Evolutionary conservation across 2,888 invertebrate species (phyloP).

Genomic region (Agrochola lota): DNA sequence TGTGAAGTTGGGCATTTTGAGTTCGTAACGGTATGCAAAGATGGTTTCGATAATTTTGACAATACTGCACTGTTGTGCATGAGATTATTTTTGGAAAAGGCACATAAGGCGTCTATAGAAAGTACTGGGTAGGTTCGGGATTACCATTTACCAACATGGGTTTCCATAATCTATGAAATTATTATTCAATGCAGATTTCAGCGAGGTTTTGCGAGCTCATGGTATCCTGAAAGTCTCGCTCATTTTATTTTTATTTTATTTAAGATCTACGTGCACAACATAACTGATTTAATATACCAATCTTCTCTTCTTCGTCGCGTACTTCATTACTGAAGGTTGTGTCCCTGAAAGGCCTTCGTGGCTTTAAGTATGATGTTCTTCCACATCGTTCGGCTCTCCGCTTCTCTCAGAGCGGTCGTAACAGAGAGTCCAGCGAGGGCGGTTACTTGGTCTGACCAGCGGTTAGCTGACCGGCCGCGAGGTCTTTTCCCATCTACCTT

Average conservation of each 20-base stretch:
- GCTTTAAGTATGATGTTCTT: no score
- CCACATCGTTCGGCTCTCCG: no score
- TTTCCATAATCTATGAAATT: constrained; percentile 10
- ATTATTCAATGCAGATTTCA: constrained; percentile 10
- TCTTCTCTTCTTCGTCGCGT: no score
- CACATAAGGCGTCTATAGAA: constrained; percentile 30
- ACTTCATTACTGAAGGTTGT: no score
- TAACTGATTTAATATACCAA: not conserved
- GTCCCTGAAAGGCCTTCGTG: no score
- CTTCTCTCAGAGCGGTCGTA: no score
- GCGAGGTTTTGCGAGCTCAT: not conserved
- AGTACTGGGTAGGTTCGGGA: constrained; percentile 15
- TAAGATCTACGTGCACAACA: not conserved
- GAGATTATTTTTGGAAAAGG: constrained; percentile 41
- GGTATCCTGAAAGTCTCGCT: not conserved
- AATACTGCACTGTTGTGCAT: constrained; percentile 34
- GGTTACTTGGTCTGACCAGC: no score
- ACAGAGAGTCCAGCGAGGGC: no score
- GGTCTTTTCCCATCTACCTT: no score
- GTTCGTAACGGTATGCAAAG: constrained; percentile 65
- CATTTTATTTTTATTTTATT: not conserved
- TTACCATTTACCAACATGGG: constrained; percentile 39
- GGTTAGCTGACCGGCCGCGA: no score
- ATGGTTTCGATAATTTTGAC: constrained; percentile 46
- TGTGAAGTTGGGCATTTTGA: constrained; percentile 51